Evolutionary conservation across 2,113 vertebrate genomes (phyloP), one percentile per base, ranked within the genome.

Genomic region (Leucopternis melanops): DNA sequence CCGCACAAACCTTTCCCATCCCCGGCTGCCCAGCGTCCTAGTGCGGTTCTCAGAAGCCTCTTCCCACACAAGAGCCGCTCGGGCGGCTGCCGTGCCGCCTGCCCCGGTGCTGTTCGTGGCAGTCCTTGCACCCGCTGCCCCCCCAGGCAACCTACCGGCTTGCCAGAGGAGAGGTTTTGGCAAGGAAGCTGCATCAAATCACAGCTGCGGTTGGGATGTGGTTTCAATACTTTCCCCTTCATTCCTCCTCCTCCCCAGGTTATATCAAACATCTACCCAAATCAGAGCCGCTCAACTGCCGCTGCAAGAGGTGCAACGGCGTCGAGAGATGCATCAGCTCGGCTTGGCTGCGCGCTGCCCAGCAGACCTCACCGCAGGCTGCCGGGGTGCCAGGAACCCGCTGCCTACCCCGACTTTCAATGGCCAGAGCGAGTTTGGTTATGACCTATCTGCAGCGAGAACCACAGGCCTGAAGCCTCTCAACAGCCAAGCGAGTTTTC

Each of bases 151-250:
- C 13, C 87, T 75, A 10, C 83, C 23, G 3, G 65, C 90, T 49
- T 86, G 94, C 89, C 97, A 80, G 86, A 55, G 93, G 90, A 96
- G 94, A 97, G 94, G 84, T 96, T 97, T 97, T 95, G 96, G 97
- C 95, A 88, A 94, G 91, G 89, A 94, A 97, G 81, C 95, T 91
- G 92, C 92, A 96, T n/a, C 90, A 94, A 97, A 97, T 96, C 96
- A 92, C 90, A 96, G 95, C 93, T 97, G 96, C 82, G 96, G 96
- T 96, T 95, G 95, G 94, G 95, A 97, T 97, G 96, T 97, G 97
- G 96, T 97, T 97, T 96, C 95, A 75, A 92, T 88, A 94, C 95
- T 95, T 97, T 96, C 95, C 94, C 91, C 96, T 95, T 93, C 95
- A 97, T 95, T 72, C 96, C 95, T 92, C 94, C 94, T 85, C 94